These are phyloP conservation scores for Beris chalybata DNA, from an alignment of 2,888 invertebrate genomes.

Conservation along the genomic window DNA sequence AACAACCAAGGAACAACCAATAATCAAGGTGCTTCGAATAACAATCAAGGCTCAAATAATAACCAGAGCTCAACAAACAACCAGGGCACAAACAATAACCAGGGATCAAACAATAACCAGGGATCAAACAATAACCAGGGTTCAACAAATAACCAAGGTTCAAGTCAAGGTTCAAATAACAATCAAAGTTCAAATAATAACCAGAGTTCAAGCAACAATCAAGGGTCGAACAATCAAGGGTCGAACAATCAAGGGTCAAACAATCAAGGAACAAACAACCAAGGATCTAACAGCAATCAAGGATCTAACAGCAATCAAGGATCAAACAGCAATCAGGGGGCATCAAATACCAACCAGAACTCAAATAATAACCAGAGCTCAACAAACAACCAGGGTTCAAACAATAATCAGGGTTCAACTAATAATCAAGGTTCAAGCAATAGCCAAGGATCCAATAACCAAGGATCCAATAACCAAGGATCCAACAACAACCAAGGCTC, in stretches of 20 bases:
- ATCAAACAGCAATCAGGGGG: conserved; percentile 34
- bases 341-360: conserved; percentile 34
- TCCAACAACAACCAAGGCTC: conserved; percentile 37
- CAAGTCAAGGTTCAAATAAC: conserved; percentile 33
- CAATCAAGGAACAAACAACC: conserved; percentile 32
- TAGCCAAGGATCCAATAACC: conserved; percentile 18
- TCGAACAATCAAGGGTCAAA: conserved; percentile 37
- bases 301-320: conserved; percentile 25
- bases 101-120: conserved; percentile 28
- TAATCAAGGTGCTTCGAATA: conserved; percentile 9
- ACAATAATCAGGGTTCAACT: conserved; percentile 28
- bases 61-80: conserved; percentile 13
- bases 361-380: conserved; percentile 36
- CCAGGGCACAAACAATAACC: conserved; percentile 24
- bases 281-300: conserved; percentile 23
- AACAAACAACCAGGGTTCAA: conserved; percentile 35
- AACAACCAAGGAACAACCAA: conserved; percentile 23
- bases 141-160: conserved; percentile 32
- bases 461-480: conserved; percentile 26
- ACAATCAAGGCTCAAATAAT: conserved; percentile 14
- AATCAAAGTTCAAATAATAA: conserved; percentile 40
- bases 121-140: conserved; percentile 10
- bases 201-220: conserved; percentile 39
- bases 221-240: conserved; percentile 35
- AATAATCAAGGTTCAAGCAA: conserved; percentile 30